A percentile compares a stretch with the other conserved stretches of the same genome.
phyloP scores from a whole-genome alignment of 2,113 vertebrate genomes.

The Daubentonia madagascariensis region DNA sequence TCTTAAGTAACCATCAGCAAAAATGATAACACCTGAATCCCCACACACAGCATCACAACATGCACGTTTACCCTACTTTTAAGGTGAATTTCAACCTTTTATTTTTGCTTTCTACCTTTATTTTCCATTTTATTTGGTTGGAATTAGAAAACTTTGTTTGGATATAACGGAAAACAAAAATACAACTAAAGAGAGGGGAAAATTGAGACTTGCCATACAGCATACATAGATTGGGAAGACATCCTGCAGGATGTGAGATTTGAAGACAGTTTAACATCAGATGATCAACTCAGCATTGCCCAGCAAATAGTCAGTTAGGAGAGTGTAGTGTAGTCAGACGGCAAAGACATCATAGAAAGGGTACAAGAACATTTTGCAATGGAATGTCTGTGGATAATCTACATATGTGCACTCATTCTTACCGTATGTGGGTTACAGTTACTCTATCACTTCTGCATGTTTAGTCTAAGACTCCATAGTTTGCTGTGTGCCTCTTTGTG shows the following conservation, averaged over 20 bases:
- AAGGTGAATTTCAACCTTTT: constrained; percentile 8
- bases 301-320: background rate
- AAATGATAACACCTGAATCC: background rate
- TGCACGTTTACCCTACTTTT: background rate
- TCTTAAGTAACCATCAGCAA: background rate
- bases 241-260: background rate
- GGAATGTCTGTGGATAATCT: background rate
- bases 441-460: background rate
- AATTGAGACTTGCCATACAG: background rate
- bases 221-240: background rate
- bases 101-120: background rate
- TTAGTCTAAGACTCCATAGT: background rate
- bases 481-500: background rate
- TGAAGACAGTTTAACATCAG: background rate
- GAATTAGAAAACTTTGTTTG: background rate
- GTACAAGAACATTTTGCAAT: background rate
- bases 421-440: background rate
- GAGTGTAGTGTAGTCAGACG: background rate
- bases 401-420: background rate
- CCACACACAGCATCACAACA: background rate
- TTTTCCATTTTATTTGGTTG: constrained; percentile 30
- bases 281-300: background rate
- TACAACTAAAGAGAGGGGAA: background rate
- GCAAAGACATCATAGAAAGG: background rate
- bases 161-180: background rate